Evolutionary conservation across 2,888 invertebrate species (phyloP), one percentile per base, ranked within the genome.

Genomic region (Sisyra terminalis): DNA sequence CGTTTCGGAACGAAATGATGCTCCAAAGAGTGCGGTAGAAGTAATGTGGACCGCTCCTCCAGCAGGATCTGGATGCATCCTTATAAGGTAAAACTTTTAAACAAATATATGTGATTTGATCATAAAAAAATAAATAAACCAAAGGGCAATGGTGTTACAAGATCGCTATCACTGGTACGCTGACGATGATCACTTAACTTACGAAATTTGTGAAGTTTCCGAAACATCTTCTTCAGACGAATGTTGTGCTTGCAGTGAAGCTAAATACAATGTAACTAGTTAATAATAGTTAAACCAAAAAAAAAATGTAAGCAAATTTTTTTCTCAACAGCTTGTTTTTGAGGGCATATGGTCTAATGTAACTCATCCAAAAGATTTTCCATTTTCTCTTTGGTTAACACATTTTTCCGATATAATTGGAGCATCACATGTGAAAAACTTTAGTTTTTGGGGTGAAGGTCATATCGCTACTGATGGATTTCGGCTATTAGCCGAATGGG

Each of bases 391-490:
- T 47, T 92, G 89, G 82, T 63, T 92, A 47, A 88, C 93, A 0
- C 93, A 96, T 63, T 98, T 97, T 69, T 94, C 94, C 1, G 96
- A 97, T 61, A 77, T 98, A 10, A 86, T 98, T 53, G 94, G 93
- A 1, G 93, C 90, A 17, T 85, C 93, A 0, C 97, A 98, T 57
- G 82, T 82, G 18, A 72, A 75, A 35, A 87, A 89, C 58, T 86
- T 83, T 53, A 75, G 80, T 37, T 93, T 96, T 57, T 97, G 96
- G 94, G 81, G 82, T 30, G 86, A 87, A 56, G 88, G 87, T 3
- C 78, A 79, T 48, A 75, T 78, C 42, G 87, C 96, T 5, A 81
- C 85, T 1, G 84, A 87, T 51, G 97, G 94, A 2, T 81, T 97
- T 53, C 78, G 85, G 58, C 72, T 72, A 31, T 55, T 75, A 32